A percentile compares a stretch with the other conserved stretches of the same genome.
Conservation (phyloP, 2,888 invertebrate genomes). For the Dicycla oo region DNA sequence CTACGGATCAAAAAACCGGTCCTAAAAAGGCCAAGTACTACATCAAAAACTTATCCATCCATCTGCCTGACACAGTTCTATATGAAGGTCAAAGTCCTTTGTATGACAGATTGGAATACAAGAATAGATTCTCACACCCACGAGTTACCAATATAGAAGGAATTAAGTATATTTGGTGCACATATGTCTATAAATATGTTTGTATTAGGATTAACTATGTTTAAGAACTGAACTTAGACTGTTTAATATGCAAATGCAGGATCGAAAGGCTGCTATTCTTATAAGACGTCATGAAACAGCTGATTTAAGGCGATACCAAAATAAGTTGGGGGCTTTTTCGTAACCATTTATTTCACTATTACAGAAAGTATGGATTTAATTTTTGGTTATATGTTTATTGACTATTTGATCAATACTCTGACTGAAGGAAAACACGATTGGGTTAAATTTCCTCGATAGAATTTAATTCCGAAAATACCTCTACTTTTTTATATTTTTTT, state of each 20-base stretch:
- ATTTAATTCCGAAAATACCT: too few relatives aligned
- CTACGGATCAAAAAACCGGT: too few relatives aligned
- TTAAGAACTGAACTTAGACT: slow-evolving; percentile 4
- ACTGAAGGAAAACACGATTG: too few relatives aligned
- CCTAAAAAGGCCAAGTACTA: too few relatives aligned
- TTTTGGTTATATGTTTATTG: too few relatives aligned
- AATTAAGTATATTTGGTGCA: slow-evolving; percentile 2
- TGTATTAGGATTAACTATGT: slow-evolving; percentile 2
- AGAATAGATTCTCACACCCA: background rate
- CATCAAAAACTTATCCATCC: background rate
- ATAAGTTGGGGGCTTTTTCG: too few relatives aligned
- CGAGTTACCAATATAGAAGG: slow-evolving; percentile 2
- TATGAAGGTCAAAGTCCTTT: background rate
- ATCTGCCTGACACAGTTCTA: background rate
- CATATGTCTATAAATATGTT: slow-evolving; percentile 12
- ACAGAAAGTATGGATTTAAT: too few relatives aligned
- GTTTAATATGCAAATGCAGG: slow-evolving; percentile 7
- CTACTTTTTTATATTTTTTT: too few relatives aligned
- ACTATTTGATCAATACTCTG: too few relatives aligned
- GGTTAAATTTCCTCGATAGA: too few relatives aligned
- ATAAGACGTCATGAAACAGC: slow-evolving; percentile 1
- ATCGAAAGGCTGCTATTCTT: background rate
- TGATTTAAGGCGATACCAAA: too few relatives aligned
- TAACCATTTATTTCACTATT: too few relatives aligned
- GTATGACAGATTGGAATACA: slow-evolving; percentile 1